Evolutionary conservation across 2,797 vertebrate species (phyloP).

Genomic region (Spea hammondii): DNA sequence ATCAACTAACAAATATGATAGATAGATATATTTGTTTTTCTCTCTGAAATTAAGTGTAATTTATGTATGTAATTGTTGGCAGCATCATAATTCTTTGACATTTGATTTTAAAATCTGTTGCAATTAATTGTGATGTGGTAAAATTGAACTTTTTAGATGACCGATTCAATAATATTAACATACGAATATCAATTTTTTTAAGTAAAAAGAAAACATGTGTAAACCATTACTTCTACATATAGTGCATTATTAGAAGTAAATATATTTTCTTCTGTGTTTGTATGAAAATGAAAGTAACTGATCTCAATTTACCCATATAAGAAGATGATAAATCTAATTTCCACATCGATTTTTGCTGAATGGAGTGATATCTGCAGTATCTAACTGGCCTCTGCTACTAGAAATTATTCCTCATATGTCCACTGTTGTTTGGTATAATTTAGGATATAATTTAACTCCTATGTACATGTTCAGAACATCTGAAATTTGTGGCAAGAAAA

Average conservation of each 20-base stretch:
- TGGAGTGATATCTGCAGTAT: conserved; percentile 65
- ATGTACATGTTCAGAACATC: background rate
- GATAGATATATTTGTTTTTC: no score
- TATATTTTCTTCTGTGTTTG: conserved; percentile 60
- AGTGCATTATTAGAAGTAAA: conserved; percentile 8
- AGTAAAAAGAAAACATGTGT: background rate
- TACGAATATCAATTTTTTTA: background rate
- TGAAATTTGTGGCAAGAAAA: background rate
- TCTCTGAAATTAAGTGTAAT: no score
- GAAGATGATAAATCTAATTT: conserved; percentile 72
- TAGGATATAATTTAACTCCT: background rate
- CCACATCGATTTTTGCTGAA: conserved; percentile 68
- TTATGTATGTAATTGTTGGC: no score
- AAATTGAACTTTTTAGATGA: no score
- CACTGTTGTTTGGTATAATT: background rate
- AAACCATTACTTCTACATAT: background rate
- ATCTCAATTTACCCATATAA: conserved; percentile 72
- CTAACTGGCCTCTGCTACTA: conserved; percentile 48
- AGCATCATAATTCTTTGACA: no score
- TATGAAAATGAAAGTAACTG: conserved; percentile 71
- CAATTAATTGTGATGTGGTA: background rate
- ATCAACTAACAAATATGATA: no score
- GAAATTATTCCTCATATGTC: background rate
- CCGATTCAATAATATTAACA: background rate
- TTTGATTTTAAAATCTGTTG: background rate